Evolutionary conservation across 2,888 invertebrate species (phyloP), one percentile per base, ranked within the genome.

Genomic region (Thecophora atra): DNA sequence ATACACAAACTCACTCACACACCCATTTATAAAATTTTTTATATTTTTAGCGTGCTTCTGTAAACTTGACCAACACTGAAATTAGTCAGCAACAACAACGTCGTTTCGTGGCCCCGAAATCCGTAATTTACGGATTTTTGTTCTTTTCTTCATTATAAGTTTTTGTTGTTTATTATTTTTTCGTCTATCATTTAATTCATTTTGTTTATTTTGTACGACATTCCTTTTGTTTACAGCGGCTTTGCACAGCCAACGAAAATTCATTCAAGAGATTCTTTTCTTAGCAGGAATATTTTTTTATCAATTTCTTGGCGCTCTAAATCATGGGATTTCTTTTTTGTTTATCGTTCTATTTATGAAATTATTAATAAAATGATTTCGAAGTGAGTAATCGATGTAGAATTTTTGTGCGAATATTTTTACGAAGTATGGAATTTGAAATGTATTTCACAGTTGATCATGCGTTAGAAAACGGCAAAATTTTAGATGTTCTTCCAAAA

Each of bases 41-140:
- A n/a, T 67, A 68, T 68, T 58, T 68, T 44, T 68, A 68, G 68
- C 24, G 4, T 7, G 17, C 24, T 68, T 68, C 21, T 58, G 26
- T 68, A 68, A 68, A 68, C 68, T 68, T 68, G 68, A 58, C 68
- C 68, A 68, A 68, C 68, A 56, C 52, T 37, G 67, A 21, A 54
- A 21, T 37, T 37, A 6, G 8, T 30, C 30, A 30, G 8, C 30
- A 30, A 30, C 30, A 30, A 30, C 67, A 65, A 17, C 21, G 37
- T 54, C 67, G 37, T 21, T 19, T 54, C 17, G 24, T 42, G 68
- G 44, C 68, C 68, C 26, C 68, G 26, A 58, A 68, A 68, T n/a
- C n/a, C n/a, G n/a, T 67, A 56, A 11, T 19, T 13, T 58, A 13
- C 11, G 37, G 11, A 11, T 8, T 47, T 47, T 47, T 62, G 19